Conservation (phyloP, 2,113 vertebrate genomes). For the Entosphenus tridentatus region DNA sequence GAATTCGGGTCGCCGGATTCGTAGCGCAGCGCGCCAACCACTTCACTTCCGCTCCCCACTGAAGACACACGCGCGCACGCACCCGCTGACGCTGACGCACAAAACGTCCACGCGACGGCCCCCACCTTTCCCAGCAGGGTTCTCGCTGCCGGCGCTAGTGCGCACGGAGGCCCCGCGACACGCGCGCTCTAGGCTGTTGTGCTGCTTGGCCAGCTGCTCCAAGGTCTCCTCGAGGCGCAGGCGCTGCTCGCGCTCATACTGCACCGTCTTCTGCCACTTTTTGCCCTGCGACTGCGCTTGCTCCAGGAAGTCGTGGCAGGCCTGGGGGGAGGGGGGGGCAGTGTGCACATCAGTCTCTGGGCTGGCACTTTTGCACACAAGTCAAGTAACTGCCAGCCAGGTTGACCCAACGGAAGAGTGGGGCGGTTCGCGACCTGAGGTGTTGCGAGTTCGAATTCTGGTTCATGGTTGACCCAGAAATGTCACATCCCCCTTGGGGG, state of each 20-base stretch:
- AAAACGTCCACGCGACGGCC: background rate
- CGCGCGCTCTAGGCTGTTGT: conserved; percentile 87
- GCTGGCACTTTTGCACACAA: too few relatives aligned
- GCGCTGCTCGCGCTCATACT: conserved; percentile 84
- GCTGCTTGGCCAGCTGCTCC: conserved; percentile 87
- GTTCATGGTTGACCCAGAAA: too few relatives aligned
- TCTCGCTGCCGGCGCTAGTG: conserved; percentile 12
- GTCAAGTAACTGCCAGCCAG: too few relatives aligned
- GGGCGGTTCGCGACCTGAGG: too few relatives aligned
- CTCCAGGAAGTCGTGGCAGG: conserved; percentile 85
- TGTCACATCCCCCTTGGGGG: too few relatives aligned
- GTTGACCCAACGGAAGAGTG: too few relatives aligned
- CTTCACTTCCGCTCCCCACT: too few relatives aligned
- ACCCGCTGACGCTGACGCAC: background rate
- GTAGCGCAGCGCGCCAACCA: too few relatives aligned
- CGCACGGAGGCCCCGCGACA: conserved; percentile 52
- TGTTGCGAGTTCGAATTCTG: too few relatives aligned
- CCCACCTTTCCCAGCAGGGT: background rate
- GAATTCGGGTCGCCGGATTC: too few relatives aligned
- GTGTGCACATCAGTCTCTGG: too few relatives aligned
- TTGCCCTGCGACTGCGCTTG: conserved; percentile 70
- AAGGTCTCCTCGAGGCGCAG: conserved; percentile 82
- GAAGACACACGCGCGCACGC: background rate
- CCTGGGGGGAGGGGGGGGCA: conserved; percentile 23
- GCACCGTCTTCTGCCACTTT: conserved; percentile 74